Percentiles rank a stretch among this genome's conserved stretches.
Conservation (phyloP, 1,140 invertebrate genomes). For the Ganaspis sp. region DNA sequence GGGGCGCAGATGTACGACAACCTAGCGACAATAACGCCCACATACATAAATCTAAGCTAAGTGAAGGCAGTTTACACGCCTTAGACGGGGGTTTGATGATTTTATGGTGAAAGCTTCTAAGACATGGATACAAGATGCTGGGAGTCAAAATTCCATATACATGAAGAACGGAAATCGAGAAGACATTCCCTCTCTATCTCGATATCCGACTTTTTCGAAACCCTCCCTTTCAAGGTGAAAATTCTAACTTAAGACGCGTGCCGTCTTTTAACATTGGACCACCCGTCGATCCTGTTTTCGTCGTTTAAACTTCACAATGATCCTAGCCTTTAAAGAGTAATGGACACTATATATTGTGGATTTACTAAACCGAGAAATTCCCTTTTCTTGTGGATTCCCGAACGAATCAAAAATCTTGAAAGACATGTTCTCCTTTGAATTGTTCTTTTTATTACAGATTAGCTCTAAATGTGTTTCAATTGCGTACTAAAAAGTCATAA, state of each 20-base stretch:
- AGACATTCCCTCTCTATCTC: neutral
- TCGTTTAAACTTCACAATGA: constrained; percentile 50
- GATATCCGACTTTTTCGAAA: constrained; percentile 9
- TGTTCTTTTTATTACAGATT: neutral
- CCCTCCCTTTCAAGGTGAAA: neutral
- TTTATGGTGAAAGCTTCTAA: neutral
- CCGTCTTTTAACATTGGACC: constrained; percentile 44
- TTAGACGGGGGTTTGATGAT: constrained; percentile 29
- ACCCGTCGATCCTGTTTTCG: constrained; percentile 63
- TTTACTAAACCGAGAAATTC: constrained; percentile 11
- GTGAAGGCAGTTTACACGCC: constrained; percentile 41
- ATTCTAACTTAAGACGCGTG: constrained; percentile 33
- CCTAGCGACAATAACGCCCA: constrained; percentile 44
- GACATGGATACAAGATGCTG: neutral
- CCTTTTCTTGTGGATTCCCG: neutral
- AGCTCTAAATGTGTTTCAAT: neutral
- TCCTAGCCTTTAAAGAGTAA: neutral
- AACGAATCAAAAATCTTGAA: neutral
- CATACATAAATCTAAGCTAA: constrained; percentile 43
- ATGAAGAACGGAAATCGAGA: constrained; percentile 9
- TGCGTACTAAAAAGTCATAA: too few species aligned
- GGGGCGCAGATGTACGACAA: constrained; percentile 50
- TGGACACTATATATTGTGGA: constrained; percentile 2
- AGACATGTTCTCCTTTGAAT: neutral
- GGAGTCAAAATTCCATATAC: neutral